These are phyloP conservation scores for Calvadosia cruxmelitensis DNA, from an alignment of 30 jellyfish, hydroid and myxozoan species.

Conservation along the genomic window DNA sequence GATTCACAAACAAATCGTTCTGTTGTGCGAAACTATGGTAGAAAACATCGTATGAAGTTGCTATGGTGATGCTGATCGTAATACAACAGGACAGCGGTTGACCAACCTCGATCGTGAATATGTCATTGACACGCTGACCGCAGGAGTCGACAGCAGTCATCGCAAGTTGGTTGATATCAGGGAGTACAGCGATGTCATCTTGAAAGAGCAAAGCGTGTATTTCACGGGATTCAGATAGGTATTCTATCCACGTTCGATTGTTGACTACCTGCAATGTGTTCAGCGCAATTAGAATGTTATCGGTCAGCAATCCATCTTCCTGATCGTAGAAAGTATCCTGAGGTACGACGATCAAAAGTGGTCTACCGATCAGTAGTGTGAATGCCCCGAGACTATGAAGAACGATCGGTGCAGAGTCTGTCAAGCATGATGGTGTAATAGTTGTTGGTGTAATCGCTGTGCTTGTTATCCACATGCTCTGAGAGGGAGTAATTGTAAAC, in stretches of 20 bases:
- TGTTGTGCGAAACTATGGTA: background rate
- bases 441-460: background rate
- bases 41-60: background rate
- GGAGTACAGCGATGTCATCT: background rate
- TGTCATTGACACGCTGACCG: background rate
- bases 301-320: background rate
- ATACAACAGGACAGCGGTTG: background rate
- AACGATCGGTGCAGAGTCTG: background rate
- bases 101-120: background rate
- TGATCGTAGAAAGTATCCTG: background rate
- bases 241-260: background rate
- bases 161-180: background rate
- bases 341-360: background rate
- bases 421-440: background rate
- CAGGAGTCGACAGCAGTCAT: background rate
- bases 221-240: background rate
- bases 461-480: background rate
- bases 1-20: background rate
- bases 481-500: too few relatives aligned
- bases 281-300: background rate
- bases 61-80: background rate
- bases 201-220: background rate
- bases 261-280: background rate
- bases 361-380: background rate
- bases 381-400: background rate